A percentile compares a stretch with the other conserved stretches of the same genome.
phyloP scores from a whole-genome alignment of 2,888 invertebrate genomes.

The Metellina segmentata region DNA sequence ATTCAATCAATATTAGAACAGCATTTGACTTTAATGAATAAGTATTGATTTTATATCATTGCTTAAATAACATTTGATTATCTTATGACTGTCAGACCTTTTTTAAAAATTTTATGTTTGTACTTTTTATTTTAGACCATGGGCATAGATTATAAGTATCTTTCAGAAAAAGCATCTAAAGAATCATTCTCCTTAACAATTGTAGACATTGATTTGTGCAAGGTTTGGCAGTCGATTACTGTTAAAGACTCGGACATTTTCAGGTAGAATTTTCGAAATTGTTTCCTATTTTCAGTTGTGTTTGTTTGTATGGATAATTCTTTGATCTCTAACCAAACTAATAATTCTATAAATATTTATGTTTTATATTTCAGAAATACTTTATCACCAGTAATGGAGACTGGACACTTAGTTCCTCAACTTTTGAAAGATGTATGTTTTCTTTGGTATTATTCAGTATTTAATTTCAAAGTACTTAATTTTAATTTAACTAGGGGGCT shows the following conservation, averaged over 20 bases:
- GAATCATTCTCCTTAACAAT: constrained; percentile 55
- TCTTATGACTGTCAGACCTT: no score
- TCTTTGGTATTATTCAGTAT: no score
- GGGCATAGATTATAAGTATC: background rate
- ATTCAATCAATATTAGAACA: no score
- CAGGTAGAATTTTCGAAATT: constrained; percentile 30
- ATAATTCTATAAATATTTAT: background rate
- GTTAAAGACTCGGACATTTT: constrained; percentile 6
- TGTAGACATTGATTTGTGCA: constrained; percentile 44
- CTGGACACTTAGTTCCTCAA: constrained; percentile 41
- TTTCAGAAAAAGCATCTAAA: constrained; percentile 48
- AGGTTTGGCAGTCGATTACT: constrained; percentile 56
- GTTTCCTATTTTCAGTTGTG: background rate
- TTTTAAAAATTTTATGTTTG: background rate
- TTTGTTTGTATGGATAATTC: background rate
- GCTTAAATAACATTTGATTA: no score
- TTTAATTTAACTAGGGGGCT: no score
- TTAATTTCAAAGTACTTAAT: no score
- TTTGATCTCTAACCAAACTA: background rate
- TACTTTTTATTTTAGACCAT: background rate
- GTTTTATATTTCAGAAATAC: constrained; percentile 25
- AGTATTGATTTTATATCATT: no score
- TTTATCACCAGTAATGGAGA: constrained; percentile 15
- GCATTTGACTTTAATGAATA: no score
- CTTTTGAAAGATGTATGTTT: constrained; percentile 62